These are phyloP conservation scores for Mirza zaza DNA, from an alignment of 2,113 vertebrate genomes.

Conservation along the genomic window DNA sequence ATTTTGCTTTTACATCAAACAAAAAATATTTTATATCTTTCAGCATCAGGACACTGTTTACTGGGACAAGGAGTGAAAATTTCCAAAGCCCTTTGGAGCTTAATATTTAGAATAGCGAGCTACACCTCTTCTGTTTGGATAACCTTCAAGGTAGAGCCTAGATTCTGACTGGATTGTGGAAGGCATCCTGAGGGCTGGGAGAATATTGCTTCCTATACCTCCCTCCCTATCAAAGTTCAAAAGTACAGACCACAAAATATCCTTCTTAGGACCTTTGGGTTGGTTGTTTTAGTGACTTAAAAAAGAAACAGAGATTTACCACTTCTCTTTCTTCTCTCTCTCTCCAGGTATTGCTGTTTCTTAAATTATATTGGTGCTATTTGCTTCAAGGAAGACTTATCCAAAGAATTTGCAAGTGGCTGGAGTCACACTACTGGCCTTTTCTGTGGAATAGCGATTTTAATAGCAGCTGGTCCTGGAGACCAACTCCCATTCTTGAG, in stretches of 20 bases:
- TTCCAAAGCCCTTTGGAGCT: neutral
- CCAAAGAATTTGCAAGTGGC: neutral
- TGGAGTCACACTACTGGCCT: neutral
- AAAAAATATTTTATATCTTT: slow-evolving; percentile 14
- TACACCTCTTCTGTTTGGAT: neutral
- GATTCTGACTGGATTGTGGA: too few relatives aligned
- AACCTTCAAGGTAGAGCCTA: neutral
- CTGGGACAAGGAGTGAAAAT: neutral
- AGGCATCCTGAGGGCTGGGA: neutral
- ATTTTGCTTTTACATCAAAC: neutral
- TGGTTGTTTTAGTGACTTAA: neutral
- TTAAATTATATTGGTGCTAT: neutral
- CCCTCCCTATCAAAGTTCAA: too few relatives aligned
- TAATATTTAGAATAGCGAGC: neutral
- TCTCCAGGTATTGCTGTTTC: neutral
- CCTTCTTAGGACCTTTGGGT: neutral
- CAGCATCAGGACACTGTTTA: neutral
- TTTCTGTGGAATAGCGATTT: neutral
- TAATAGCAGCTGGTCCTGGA: neutral
- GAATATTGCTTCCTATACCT: neutral
- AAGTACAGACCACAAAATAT: neutral
- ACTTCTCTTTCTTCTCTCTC: neutral
- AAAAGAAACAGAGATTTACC: neutral
- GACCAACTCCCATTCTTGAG: too few relatives aligned
- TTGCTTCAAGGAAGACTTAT: slow-evolving; percentile 14